These are phyloP conservation scores for Apodemia mormo DNA, from an alignment of 2,888 invertebrate genomes.

Conservation along the genomic window DNA sequence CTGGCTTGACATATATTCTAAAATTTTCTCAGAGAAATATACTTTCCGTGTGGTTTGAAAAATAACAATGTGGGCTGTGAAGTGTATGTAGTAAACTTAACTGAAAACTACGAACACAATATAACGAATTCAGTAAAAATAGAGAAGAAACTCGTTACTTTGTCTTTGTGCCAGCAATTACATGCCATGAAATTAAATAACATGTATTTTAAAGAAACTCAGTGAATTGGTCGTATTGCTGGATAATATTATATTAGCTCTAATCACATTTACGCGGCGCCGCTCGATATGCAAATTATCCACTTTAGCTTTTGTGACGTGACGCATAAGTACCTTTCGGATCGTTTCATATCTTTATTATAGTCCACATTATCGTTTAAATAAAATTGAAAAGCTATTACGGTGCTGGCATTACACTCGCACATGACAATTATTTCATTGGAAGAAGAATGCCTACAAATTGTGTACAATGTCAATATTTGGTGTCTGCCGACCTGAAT, in stretches of 20 bases:
- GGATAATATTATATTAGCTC: not conserved
- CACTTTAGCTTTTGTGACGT: not conserved
- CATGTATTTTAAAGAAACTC: not conserved
- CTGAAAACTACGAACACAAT: not conserved
- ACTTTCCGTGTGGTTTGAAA: too few relatives aligned
- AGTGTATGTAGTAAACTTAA: not conserved
- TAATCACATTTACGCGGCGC: not conserved
- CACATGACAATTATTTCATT: too few relatives aligned
- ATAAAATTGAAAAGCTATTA: too few relatives aligned
- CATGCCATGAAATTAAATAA: not conserved
- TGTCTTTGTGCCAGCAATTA: not conserved
- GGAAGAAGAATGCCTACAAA: too few relatives aligned
- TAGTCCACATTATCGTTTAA: not conserved
- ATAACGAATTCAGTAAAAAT: not conserved
- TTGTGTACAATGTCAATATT: too few relatives aligned
- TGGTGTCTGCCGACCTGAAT: too few relatives aligned
- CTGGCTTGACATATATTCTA: too few relatives aligned
- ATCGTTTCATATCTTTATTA: not conserved
- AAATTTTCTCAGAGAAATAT: too few relatives aligned
- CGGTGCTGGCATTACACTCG: too few relatives aligned
- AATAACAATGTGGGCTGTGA: too few relatives aligned
- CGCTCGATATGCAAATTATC: not conserved
- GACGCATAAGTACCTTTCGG: not conserved
- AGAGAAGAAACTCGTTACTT: not conserved
- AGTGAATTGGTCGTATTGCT: not conserved